These are phyloP conservation scores for Pheosia gnoma DNA, from an alignment of 2,888 invertebrate species.

Conservation along the genomic window DNA sequence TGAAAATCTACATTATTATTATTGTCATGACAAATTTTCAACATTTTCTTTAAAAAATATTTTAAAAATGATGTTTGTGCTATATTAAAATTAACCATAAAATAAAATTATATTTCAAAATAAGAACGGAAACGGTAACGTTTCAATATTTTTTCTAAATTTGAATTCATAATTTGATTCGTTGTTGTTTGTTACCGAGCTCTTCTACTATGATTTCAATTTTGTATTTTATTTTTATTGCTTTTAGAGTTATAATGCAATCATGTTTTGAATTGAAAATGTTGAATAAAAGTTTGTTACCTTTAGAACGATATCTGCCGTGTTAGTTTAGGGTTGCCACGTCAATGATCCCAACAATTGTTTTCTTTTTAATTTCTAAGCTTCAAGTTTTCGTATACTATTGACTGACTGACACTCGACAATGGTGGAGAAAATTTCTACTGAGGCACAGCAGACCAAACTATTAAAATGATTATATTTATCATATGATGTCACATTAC, in stretches of 20 bases:
- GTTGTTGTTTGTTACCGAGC: constrained; percentile 8
- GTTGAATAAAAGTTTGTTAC: constrained; percentile 31
- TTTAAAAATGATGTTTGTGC: too few relatives aligned
- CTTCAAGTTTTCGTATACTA: too few relatives aligned
- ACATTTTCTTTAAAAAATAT: too few relatives aligned
- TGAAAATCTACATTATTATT: too few relatives aligned
- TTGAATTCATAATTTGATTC: constrained; percentile 33
- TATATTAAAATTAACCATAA: too few relatives aligned
- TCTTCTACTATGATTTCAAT: constrained; percentile 5
- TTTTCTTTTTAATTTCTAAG: not conserved
- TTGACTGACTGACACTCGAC: too few relatives aligned
- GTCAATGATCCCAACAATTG: not conserved
- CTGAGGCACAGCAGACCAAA: too few relatives aligned
- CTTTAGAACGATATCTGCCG: constrained; percentile 34
- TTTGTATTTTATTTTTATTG: constrained; percentile 4
- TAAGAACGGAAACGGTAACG: constrained; percentile 32
- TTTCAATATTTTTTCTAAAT: constrained; percentile 21
- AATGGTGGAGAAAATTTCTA: too few relatives aligned
- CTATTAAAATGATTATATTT: too few relatives aligned
- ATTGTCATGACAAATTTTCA: too few relatives aligned
- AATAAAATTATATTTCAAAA: constrained; percentile 2
- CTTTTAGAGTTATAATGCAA: constrained; percentile 23
- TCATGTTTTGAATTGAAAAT: constrained; percentile 26
- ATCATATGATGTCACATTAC: too few relatives aligned
- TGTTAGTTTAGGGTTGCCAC: constrained; percentile 27